A percentile compares a stretch with the other conserved stretches of the same genome.
Evolutionary conservation across 64 coral and sea anemone species (phyloP).

Genomic region (Hydrozoanthus tunicans): DNA sequence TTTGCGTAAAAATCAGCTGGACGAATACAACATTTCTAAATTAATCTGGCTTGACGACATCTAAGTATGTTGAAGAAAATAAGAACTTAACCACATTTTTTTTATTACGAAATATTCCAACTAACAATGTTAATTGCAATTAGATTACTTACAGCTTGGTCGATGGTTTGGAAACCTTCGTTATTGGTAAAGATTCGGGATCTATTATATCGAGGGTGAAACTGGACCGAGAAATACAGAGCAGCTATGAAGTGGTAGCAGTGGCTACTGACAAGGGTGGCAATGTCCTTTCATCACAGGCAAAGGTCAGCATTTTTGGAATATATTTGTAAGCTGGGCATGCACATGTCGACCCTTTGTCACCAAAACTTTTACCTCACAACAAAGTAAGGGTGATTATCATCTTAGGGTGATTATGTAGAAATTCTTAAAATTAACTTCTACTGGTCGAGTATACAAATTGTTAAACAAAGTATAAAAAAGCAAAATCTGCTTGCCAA

Average conservation of each 20-base stretch:
- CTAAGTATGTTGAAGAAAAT: neutral
- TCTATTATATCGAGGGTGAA: neutral
- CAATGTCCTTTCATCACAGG: slow-evolving; percentile 7
- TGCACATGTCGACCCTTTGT: no score
- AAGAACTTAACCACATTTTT: neutral
- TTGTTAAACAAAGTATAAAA: no score
- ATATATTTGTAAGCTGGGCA: no score
- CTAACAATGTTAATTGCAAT: neutral
- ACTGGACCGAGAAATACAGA: slow-evolving; percentile 19
- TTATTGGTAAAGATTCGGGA: slow-evolving; percentile 12
- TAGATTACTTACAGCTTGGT: slow-evolving; percentile 45
- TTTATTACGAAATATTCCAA: neutral
- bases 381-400: no score
- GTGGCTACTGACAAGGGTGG: slow-evolving; percentile 32
- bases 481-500: no score
- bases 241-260: slow-evolving; percentile 7
- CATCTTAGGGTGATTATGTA: no score
- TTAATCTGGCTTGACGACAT: no score
- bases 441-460: no score
- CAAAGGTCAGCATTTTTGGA: neutral
- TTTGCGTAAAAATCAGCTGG: no score
- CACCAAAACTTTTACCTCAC: no score
- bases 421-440: no score
- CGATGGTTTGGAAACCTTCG: slow-evolving; percentile 3
- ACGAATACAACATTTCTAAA: no score